Percentiles rank a stretch among this genome's conserved stretches.
Conservation (phyloP, 2,113 vertebrate species). For the Drymodes brunneopygia region DNA sequence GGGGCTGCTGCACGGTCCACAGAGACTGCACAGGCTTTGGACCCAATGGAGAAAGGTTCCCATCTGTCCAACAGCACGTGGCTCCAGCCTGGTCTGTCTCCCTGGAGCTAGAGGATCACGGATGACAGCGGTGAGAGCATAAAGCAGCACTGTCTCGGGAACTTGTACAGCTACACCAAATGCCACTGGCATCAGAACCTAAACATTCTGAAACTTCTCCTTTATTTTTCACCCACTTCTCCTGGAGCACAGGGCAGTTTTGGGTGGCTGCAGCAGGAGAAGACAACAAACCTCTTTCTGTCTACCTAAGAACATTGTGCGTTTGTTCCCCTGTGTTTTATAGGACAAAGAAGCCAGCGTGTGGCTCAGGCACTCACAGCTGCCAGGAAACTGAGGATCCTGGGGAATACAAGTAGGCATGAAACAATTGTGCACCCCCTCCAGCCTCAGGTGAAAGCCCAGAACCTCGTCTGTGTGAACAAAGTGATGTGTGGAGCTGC, state of each 20-base stretch:
- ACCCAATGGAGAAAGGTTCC: not conserved
- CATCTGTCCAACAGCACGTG: not conserved
- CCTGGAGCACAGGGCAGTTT: not conserved
- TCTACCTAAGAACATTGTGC: not conserved
- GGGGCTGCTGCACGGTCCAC: not conserved
- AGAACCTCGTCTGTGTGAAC: not conserved
- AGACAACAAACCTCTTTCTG: not conserved
- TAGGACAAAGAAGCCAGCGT: not conserved
- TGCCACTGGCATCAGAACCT: not conserved
- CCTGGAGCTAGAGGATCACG: not conserved
- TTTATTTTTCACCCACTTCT: not conserved
- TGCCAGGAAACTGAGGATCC: not conserved
- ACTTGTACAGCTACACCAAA: not conserved
- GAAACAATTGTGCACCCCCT: not conserved
- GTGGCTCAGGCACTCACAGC: not conserved
- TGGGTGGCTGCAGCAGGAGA: not conserved
- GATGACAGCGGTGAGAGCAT: fast-evolving
- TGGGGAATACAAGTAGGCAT: not conserved
- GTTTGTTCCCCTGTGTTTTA: not conserved
- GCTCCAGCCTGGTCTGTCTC: not conserved
- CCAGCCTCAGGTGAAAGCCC: not conserved
- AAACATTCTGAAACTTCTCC: not conserved
- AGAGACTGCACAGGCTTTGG: not conserved
- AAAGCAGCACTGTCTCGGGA: not conserved
- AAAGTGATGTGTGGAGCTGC: not conserved